Evolutionary conservation across 2,113 vertebrate species (phyloP).

Genomic region (Silurus glanis): DNA sequence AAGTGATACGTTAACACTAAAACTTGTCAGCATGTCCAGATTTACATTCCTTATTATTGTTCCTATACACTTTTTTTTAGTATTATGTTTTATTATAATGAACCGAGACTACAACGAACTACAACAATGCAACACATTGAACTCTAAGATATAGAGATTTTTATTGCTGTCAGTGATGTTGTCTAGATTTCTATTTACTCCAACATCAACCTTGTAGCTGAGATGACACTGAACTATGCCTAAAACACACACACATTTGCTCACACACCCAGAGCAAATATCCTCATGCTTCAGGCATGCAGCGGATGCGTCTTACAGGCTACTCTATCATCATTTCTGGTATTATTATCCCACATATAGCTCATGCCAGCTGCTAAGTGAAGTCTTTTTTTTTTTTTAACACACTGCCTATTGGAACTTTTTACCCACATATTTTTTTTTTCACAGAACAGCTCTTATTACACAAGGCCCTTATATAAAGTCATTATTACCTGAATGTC

Average conservation of each 20-base stretch:
- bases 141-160: not conserved
- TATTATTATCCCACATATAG: constrained; percentile 30
- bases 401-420: not conserved
- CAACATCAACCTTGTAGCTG: constrained; percentile 8
- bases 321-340: constrained; percentile 35
- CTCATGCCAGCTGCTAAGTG: constrained; percentile 3
- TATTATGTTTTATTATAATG: not conserved
- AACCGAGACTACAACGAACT: not conserved
- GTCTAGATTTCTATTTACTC: constrained; percentile 2
- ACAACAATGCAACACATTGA: not conserved
- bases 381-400: constrained; percentile 1
- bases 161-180: constrained; percentile 14
- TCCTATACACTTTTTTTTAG: not conserved
- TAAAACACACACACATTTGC: constrained; percentile 3
- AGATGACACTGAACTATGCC: constrained; percentile 21
- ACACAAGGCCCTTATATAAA: constrained; percentile 13
- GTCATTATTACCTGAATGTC: constrained; percentile 31
- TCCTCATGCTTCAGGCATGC: constrained; percentile 19
- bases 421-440: not conserved
- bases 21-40: not conserved
- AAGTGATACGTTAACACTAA: not conserved
- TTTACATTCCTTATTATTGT: too few species aligned
- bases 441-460: not conserved
- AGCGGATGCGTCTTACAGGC: not conserved
- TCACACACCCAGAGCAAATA: not conserved